These are phyloP conservation scores for Rhinichthys osculus DNA, from an alignment of 2,797 vertebrate species.

Conservation along the genomic window DNA sequence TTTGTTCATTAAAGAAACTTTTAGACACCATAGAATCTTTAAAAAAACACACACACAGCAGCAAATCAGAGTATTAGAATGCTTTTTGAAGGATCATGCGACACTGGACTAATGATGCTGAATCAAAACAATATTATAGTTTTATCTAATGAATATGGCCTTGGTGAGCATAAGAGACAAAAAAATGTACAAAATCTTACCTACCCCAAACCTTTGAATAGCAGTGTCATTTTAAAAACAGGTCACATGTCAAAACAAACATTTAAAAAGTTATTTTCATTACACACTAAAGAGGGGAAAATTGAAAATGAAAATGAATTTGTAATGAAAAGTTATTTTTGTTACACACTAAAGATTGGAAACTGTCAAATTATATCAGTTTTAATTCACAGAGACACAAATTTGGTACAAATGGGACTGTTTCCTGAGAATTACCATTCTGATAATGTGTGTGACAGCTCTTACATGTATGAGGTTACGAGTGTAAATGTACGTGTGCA, in stretches of 20 bases:
- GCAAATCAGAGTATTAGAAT: neutral
- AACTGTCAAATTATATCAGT: neutral
- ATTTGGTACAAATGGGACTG: neutral
- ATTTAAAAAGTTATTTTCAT: neutral
- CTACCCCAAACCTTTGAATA: neutral
- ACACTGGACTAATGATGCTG: neutral
- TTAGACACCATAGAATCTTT: neutral
- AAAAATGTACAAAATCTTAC: neutral
- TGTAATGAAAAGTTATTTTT: too few species aligned
- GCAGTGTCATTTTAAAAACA: neutral
- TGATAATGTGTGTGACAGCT: neutral
- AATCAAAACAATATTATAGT: neutral
- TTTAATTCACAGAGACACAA: slow-evolving; percentile 1
- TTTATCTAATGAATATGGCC: neutral
- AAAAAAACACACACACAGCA: too few species aligned
- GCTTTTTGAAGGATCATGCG: neutral
- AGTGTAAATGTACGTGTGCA: neutral
- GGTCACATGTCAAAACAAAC: neutral
- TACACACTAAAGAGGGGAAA: neutral
- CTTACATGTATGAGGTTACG: neutral
- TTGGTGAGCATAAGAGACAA: neutral
- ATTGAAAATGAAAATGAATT: too few species aligned
- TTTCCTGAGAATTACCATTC: slow-evolving; percentile 6
- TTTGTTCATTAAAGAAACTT: neutral
- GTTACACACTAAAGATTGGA: neutral